Evolutionary conservation across 2,113 vertebrate species (phyloP).

Genomic region (Python bivittatus): DNA sequence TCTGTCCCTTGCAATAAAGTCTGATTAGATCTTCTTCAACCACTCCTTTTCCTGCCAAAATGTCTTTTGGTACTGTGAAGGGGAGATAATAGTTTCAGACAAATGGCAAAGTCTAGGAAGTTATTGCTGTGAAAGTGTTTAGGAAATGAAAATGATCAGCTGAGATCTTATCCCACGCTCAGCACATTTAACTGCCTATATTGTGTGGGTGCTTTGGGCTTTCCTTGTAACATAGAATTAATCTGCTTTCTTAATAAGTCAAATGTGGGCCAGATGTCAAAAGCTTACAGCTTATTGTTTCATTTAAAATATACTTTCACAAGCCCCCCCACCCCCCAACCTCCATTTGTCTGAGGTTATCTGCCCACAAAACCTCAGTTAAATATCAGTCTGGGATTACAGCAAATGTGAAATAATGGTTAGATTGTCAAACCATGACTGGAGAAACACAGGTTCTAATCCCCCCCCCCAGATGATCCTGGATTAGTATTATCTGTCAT

Average conservation of each 20-base stretch:
- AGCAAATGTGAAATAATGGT: not conserved
- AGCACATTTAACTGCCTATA: not conserved
- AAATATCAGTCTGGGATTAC: not conserved
- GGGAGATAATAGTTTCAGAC: constrained; percentile 68
- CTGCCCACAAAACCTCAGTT: not conserved
- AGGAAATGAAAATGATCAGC: constrained; percentile 66
- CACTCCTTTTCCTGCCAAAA: constrained; percentile 4
- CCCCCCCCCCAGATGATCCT: not conserved
- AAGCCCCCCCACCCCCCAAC: not conserved
- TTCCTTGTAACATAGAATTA: not conserved
- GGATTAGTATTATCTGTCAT: not conserved
- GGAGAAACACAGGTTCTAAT: not conserved
- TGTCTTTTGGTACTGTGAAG: constrained; percentile 56
- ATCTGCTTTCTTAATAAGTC: not conserved
- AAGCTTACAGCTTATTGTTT: not conserved
- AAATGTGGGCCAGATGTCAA: not conserved
- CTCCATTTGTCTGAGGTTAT: not conserved
- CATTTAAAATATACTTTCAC: not conserved
- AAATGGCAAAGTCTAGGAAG: constrained; percentile 65
- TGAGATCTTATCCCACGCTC: constrained; percentile 48
- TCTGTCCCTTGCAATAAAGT: constrained; percentile 88
- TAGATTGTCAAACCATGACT: not conserved
- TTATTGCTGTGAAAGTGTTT: constrained; percentile 54
- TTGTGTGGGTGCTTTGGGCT: not conserved
- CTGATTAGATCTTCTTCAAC: constrained; percentile 81